These are phyloP conservation scores for Umimayanthus kanabou DNA, from an alignment of 92 coral and sea anemone genomes.

Conservation along the genomic window DNA sequence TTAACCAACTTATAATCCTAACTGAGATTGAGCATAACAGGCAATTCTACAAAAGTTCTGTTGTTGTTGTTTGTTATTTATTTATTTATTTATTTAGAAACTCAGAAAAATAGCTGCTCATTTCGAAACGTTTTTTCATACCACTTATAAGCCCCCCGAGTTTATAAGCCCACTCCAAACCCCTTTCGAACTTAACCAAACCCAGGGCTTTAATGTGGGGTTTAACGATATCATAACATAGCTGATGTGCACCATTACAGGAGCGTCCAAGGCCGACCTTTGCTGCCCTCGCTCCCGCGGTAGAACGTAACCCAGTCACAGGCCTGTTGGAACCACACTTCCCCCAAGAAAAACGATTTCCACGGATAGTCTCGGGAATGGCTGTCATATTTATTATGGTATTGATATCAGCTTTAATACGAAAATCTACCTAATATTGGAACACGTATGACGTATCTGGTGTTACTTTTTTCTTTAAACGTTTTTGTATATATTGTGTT, in stretches of 20 bases:
- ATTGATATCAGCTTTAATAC: not conserved
- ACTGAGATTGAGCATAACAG: too few species aligned
- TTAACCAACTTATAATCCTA: too few species aligned
- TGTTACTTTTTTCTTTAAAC: not conserved
- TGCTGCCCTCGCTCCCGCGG: constrained; percentile 96
- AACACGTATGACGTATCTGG: not conserved
- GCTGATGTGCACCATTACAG: constrained; percentile 32
- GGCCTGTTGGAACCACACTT: constrained; percentile 94
- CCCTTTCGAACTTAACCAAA: too few species aligned
- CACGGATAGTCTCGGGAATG: constrained; percentile 86
- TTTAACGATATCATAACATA: not conserved
- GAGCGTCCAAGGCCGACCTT: constrained; percentile 98
- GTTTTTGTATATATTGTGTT: not conserved
- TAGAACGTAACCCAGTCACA: constrained; percentile 93
- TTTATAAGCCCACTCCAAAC: too few species aligned
- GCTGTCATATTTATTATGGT: constrained; percentile 92
- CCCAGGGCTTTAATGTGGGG: too few species aligned
- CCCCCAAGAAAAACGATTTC: constrained; percentile 88
- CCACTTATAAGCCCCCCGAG: too few species aligned
- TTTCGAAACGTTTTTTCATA: too few species aligned
- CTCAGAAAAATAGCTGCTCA: too few species aligned
- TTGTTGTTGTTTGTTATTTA: too few species aligned
- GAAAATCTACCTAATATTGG: not conserved
- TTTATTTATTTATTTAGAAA: too few species aligned
- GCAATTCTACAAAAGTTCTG: too few species aligned